Base-by-base conservation (phyloP, 2,888 invertebrate species). In the Eumerus sabulonum region DNA sequence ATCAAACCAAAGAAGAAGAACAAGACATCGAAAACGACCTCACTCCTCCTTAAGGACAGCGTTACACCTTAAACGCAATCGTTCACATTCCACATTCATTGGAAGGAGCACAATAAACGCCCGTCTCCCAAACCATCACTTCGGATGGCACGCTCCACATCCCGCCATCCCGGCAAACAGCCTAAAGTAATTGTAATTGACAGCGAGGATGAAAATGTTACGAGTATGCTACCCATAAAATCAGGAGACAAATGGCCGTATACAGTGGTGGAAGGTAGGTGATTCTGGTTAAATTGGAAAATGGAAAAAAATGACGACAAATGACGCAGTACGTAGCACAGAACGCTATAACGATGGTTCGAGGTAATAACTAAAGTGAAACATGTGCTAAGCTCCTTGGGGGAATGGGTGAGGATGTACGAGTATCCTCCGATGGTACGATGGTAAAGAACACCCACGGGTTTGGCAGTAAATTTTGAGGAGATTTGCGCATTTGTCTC, bases 191-290 rank as follows among this genome's bases (percentile, higher is more conserved):
- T 72, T 51, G 51, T 51, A 51, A 40, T 57, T 56, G 40, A 63
- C 44, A 42, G 44, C 44, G 1, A 62, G 35, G 5, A 62, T 9
- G 54, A 48, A 17, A 54, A 48, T 44, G 19, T 59, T 68, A 79
- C 63, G 68, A 40, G 67, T 68, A 54, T 60, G 68, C 44, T 56
- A 56, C 50, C 60, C 68, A 74, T 74, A 79, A 79, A 79, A 70
- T 74, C 67, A 40, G 35, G 47, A 27, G 64, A 74, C 60, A 74
- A 79, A 74, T 79, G 73, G 73, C 53, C 44, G 57, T 18, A 35
- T 35, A 40, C 36, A 51, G 36, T 45, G 18, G 56, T 27, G 27
- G 63, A 38, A 47, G 72, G 72, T 72, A 47, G 72, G 72, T 72
- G 64, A 45, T 59, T 64, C 53, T 35, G 51, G 2, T 13, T 16